Percentiles rank a stretch among this genome's conserved stretches.
These are phyloP conservation scores for Hippocampus kuda DNA, from an alignment of 2,797 vertebrate species.

Conservation along the genomic window DNA sequence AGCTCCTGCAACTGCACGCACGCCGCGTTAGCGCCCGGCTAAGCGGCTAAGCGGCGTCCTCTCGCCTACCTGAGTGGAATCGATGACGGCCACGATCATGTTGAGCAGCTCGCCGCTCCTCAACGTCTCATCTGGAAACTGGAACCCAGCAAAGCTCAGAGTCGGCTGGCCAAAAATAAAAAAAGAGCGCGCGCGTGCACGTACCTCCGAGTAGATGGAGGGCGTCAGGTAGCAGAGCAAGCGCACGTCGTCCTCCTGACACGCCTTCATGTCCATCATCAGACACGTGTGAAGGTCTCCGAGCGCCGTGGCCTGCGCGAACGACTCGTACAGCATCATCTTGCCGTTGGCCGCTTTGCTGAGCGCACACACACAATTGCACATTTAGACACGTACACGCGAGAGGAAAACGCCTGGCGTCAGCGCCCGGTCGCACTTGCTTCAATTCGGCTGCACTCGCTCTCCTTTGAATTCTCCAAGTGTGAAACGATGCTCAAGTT, in stretches of 20 bases:
- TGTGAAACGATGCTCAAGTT: no score
- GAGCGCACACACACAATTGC: background rate
- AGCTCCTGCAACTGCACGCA: slow-evolving; percentile 83
- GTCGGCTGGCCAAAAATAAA: no score
- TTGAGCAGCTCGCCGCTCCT: slow-evolving; percentile 90
- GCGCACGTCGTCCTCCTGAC: slow-evolving; percentile 89
- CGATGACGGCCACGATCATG: slow-evolving; percentile 95
- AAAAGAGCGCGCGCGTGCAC: background rate
- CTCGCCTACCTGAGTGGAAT: slow-evolving; percentile 71
- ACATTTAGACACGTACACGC: background rate
- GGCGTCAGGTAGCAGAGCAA: slow-evolving; percentile 93
- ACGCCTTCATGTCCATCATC: slow-evolving; percentile 99
- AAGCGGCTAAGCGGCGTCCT: background rate
- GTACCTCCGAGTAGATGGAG: slow-evolving; percentile 81
- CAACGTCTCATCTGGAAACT: slow-evolving; percentile 94
- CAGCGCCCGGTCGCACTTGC: no score
- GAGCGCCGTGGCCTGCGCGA: slow-evolving; percentile 89
- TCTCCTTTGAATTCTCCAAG: no score
- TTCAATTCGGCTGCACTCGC: no score
- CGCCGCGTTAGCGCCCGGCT: slow-evolving; percentile 3
- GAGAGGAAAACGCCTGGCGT: background rate
- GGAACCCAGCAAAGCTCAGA: background rate
- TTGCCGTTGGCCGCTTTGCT: slow-evolving; percentile 93
- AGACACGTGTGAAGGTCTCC: slow-evolving; percentile 91
- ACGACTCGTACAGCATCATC: slow-evolving; percentile 93